A percentile compares a stretch with the other conserved stretches of the same genome.
Evolutionary conservation across 2,888 invertebrate species (phyloP).

Genomic region (Patella depressa): DNA sequence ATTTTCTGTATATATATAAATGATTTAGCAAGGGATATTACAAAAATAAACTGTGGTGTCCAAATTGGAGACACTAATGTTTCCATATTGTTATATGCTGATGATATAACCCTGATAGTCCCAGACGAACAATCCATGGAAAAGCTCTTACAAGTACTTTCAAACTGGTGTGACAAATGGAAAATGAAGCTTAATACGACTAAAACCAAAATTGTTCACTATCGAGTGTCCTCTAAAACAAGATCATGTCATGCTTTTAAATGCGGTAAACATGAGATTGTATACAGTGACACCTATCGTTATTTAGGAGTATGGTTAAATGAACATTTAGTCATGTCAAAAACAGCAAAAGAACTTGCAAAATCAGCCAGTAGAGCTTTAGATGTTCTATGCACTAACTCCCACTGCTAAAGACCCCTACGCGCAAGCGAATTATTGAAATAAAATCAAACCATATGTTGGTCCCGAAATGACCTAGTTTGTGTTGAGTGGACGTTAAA

Average conservation of each 20-base stretch:
- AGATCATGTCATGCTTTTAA: background rate
- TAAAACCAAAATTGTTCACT: conserved; percentile 6
- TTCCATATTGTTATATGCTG: conserved; percentile 20
- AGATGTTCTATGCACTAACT: conserved; percentile 14
- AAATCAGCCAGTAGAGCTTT: conserved; percentile 22
- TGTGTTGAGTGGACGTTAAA: no score
- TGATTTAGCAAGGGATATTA: conserved; percentile 17
- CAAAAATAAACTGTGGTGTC: conserved; percentile 8
- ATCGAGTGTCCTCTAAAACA: background rate
- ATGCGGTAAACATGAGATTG: background rate
- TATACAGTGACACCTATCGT: conserved; percentile 15
- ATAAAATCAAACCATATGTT: no score
- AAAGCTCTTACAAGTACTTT: background rate
- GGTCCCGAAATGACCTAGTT: no score
- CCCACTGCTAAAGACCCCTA: no score
- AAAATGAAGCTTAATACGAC: conserved; percentile 8
- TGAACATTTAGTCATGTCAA: conserved; percentile 19
- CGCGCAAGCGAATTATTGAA: no score
- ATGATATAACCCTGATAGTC: conserved; percentile 18
- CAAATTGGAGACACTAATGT: conserved; percentile 15
- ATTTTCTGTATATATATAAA: conserved; percentile 23
- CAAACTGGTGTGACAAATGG: conserved; percentile 12
- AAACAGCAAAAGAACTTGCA: conserved; percentile 2
- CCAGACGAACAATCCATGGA: background rate
- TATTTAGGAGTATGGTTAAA: conserved; percentile 20